Percentiles rank a stretch among this genome's conserved stretches.
Conservation (phyloP, 2,888 invertebrate genomes). For the Tridacna crocea region DNA sequence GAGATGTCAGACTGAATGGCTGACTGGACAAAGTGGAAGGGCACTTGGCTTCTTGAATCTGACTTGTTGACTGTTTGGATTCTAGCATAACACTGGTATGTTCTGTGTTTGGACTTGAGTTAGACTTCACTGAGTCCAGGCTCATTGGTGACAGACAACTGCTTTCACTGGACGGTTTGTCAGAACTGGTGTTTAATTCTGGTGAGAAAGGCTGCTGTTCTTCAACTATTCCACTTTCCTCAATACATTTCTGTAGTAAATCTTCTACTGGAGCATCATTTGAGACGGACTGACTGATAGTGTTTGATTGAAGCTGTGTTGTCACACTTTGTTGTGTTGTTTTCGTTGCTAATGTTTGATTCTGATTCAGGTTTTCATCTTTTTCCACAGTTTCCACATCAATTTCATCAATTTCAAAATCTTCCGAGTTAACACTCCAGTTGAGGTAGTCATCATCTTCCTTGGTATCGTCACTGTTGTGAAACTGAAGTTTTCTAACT, state of each 20-base stretch:
- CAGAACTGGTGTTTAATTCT: constrained; percentile 22
- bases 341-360: background rate
- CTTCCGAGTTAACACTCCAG: constrained; percentile 62
- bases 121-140: constrained; percentile 31
- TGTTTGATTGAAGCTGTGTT: background rate
- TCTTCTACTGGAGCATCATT: constrained; percentile 23
- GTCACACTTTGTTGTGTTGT: background rate
- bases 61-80: constrained; percentile 16
- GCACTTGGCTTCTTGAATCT: constrained; percentile 5
- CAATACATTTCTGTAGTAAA: constrained; percentile 52
- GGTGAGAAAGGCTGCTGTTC: background rate
- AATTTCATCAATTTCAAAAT: constrained; percentile 64
- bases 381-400: constrained; percentile 62
- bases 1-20: background rate
- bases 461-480: constrained; percentile 21
- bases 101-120: constrained; percentile 14
- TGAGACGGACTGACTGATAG: background rate
- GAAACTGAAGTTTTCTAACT: constrained; percentile 56
- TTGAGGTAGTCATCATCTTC: constrained; percentile 60
- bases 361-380: background rate
- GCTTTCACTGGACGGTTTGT: constrained; percentile 21
- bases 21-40: constrained; percentile 1
- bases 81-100: background rate
- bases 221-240: constrained; percentile 47
- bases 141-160: constrained; percentile 57